These are phyloP conservation scores for Teinopalpus imperialis DNA, from an alignment of 2,888 invertebrate genomes.

Conservation along the genomic window DNA sequence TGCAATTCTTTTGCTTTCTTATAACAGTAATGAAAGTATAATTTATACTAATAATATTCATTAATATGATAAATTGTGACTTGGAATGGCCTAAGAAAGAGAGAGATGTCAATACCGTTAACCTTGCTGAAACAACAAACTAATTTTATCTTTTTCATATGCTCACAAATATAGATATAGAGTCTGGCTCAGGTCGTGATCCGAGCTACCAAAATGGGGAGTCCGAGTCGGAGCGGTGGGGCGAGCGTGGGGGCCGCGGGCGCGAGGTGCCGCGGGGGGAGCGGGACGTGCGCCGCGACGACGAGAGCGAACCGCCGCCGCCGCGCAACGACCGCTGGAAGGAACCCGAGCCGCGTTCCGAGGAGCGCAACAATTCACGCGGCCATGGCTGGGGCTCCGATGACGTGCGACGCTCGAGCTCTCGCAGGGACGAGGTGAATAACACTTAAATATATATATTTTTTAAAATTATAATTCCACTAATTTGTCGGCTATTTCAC, in stretches of 20 bases:
- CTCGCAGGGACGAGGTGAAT: conserved; percentile 72
- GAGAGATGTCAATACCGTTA: too few species aligned
- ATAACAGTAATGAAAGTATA: too few species aligned
- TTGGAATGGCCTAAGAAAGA: too few species aligned
- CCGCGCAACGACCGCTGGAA: conserved; percentile 85
- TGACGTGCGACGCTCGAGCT: conserved; percentile 69
- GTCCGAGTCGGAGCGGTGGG: conserved; percentile 55
- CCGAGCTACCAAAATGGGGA: conserved; percentile 76
- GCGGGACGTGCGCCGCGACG: conserved; percentile 51
- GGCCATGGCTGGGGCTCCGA: conserved; percentile 71
- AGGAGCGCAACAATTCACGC: conserved; percentile 51
- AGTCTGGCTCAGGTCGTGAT: conserved; percentile 60
- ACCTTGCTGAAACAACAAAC: too few species aligned
- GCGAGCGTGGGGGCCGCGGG: conserved; percentile 52
- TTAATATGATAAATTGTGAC: too few species aligned
- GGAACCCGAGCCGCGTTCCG: conserved; percentile 75
- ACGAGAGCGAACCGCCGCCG: conserved; percentile 65
- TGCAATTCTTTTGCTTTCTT: too few species aligned
- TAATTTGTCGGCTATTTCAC: too few species aligned
- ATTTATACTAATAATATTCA: too few species aligned
- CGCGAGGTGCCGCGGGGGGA: conserved; percentile 45
- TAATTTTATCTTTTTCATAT: not conserved
- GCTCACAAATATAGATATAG: conserved; percentile 1
- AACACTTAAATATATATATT: too few species aligned
- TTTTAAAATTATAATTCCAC: too few species aligned